These are phyloP conservation scores for Tipula unca DNA, from an alignment of 2,888 invertebrate genomes.

Conservation along the genomic window DNA sequence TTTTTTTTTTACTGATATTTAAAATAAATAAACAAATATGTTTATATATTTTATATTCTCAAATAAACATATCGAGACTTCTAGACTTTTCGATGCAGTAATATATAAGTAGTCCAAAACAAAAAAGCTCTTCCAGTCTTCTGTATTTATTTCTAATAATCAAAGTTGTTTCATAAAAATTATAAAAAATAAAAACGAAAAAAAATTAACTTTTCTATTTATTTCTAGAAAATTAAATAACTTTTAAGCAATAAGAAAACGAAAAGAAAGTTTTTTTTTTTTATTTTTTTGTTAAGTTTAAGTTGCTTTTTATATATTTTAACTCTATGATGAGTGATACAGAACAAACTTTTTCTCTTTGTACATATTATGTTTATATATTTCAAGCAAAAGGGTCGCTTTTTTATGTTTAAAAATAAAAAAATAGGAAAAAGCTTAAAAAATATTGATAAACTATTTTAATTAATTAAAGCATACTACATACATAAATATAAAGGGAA, in stretches of 20 bases:
- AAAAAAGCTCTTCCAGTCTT: neutral
- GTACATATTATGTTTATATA: neutral
- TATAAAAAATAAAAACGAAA: neutral
- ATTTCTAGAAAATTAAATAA: neutral
- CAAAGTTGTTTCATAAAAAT: neutral
- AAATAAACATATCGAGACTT: neutral
- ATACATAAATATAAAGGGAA: neutral
- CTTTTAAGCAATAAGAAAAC: neutral
- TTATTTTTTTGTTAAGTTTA: neutral
- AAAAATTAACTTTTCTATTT: neutral
- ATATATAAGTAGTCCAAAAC: neutral
- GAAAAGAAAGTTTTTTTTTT: neutral
- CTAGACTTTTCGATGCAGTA: neutral
- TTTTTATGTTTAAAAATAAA: neutral
- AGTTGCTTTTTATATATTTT: neutral
- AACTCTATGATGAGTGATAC: neutral
- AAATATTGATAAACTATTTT: neutral
- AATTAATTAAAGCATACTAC: neutral
- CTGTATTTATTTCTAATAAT: neutral
- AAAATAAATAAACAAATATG: neutral
- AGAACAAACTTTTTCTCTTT: neutral
- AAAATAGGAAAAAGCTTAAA: neutral
- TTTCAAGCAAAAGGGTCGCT: neutral
- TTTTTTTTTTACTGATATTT: neutral
- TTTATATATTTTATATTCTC: neutral